phyloP scores from a whole-genome alignment of 2,888 invertebrate species.

The Lasioglossum leucozonium region DNA sequence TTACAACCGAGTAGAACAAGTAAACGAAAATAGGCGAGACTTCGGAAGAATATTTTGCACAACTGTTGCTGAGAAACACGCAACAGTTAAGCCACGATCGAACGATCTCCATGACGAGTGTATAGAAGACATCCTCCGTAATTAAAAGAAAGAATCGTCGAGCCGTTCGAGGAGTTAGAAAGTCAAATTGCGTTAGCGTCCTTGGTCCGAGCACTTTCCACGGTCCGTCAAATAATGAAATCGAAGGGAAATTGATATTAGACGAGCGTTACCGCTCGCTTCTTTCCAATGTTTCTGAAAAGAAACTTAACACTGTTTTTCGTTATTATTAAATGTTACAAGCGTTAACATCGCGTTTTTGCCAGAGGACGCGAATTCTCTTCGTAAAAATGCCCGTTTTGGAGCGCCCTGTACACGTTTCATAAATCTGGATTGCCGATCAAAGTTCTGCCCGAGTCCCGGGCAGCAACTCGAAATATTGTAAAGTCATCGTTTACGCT shows the following conservation, averaged over 20 bases:
- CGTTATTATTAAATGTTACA: neutral
- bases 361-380: too few relatives aligned
- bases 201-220: neutral
- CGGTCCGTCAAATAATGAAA: constrained; percentile 10
- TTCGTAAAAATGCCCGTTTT: neutral
- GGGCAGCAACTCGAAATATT: neutral
- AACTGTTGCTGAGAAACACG: neutral
- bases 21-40: neutral
- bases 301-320: neutral
- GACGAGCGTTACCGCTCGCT: neutral
- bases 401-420: neutral
- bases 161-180: constrained; percentile 5
- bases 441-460: constrained; percentile 13
- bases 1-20: neutral
- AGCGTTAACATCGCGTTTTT: neutral
- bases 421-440: constrained; percentile 19
- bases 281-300: neutral
- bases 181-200: constrained; percentile 12
- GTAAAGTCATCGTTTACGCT: constrained; percentile 17
- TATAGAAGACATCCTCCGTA: neutral
- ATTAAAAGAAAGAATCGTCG: neutral
- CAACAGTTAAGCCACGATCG: too few relatives aligned
- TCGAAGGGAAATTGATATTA: neutral
- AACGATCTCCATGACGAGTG: neutral
- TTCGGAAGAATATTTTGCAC: neutral